Evolutionary conservation across 2,888 invertebrate species (phyloP).

Genomic region (Lottia scabra): DNA sequence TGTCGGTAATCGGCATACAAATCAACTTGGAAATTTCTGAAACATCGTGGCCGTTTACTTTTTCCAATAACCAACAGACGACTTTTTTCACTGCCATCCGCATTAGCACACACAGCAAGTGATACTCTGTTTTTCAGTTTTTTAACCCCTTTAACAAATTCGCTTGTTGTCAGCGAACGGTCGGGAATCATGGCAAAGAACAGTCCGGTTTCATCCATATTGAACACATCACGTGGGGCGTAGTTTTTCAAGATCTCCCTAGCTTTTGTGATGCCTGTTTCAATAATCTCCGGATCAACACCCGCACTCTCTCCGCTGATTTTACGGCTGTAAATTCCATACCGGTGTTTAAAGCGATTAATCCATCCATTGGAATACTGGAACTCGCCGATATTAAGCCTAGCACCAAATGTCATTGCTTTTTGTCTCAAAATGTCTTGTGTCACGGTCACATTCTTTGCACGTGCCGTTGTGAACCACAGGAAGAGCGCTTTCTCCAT

Average conservation of each 20-base stretch:
- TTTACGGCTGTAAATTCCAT: neutral
- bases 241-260: neutral
- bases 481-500: conserved; percentile 9
- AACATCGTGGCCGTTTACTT: conserved; percentile 24
- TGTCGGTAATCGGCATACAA: conserved; percentile 22
- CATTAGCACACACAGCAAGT: conserved; percentile 23
- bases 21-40: conserved; percentile 21
- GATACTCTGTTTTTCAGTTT: too few species aligned
- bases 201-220: conserved; percentile 18
- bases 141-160: conserved; percentile 15
- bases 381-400: conserved; percentile 8
- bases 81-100: conserved; percentile 22
- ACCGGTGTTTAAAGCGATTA: conserved; percentile 10
- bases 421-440: conserved; percentile 6
- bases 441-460: neutral
- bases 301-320: conserved; percentile 8
- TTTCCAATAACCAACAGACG: conserved; percentile 30
- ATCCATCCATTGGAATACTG: conserved; percentile 15
- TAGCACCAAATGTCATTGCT: conserved; percentile 9
- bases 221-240: too few species aligned
- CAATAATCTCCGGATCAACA: neutral
- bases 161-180: conserved; percentile 13
- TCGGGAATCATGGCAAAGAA: conserved; percentile 16
- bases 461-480: conserved; percentile 10
- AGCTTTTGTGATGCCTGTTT: neutral